Evolutionary conservation across 2,113 vertebrate species (phyloP).

Genomic region (Strigops habroptila): DNA sequence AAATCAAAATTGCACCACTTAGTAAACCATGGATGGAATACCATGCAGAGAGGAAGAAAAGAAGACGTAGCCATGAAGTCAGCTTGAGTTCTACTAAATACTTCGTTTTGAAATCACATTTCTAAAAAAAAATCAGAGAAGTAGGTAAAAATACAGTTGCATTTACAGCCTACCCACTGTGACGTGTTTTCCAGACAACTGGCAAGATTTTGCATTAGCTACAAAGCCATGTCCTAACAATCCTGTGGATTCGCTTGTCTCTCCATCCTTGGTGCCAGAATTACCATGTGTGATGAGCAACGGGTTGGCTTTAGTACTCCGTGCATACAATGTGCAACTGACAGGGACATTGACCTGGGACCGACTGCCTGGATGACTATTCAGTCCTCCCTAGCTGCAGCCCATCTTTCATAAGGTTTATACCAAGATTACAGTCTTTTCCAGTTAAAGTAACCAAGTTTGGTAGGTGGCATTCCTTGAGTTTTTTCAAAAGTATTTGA

Average conservation of each 20-base stretch:
- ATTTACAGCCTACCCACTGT: background rate
- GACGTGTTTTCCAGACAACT: background rate
- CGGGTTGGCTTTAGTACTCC: background rate
- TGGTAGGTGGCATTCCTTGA: background rate
- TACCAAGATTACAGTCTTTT: background rate
- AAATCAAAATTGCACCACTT: constrained; percentile 13
- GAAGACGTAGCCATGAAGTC: background rate
- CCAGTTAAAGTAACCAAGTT: background rate
- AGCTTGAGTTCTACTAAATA: background rate
- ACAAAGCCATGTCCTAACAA: background rate
- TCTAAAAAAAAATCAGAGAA: background rate
- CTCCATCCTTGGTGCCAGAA: background rate
- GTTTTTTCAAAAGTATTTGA: background rate
- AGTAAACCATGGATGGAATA: background rate
- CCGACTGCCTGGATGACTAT: fast-evolving
- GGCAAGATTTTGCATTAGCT: background rate
- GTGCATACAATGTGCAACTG: fast-evolving
- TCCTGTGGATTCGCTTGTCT: background rate
- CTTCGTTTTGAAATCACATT: background rate
- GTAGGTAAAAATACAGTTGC: background rate
- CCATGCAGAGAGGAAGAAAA: background rate
- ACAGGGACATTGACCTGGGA: background rate
- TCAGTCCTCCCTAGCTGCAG: background rate
- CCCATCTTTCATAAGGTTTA: background rate
- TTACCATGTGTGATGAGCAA: background rate